Conservation (phyloP, 2,888 invertebrate genomes). For the Zeuzera pyrina region DNA sequence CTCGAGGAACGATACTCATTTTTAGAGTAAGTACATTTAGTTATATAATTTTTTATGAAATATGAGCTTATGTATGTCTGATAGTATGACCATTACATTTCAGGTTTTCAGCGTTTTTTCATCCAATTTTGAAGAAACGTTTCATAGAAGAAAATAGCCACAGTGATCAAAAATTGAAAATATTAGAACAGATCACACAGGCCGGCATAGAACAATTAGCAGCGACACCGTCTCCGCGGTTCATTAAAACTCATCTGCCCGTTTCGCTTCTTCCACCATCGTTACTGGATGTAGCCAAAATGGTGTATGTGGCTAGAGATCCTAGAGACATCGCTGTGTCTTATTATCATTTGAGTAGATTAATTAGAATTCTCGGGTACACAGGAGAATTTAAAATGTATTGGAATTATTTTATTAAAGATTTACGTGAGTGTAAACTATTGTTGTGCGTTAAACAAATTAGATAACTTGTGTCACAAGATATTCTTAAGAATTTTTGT, state of each 20-base stretch:
- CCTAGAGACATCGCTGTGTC: constrained; percentile 87
- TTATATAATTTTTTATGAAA: no score
- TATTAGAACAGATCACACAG: no score
- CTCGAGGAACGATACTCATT: constrained; percentile 76
- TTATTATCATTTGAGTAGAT: constrained; percentile 77
- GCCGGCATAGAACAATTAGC: no score
- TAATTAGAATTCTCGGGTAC: constrained; percentile 71
- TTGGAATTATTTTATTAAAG: constrained; percentile 75
- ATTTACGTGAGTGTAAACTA: constrained; percentile 69
- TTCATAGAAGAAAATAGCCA: no score
- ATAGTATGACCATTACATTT: not conserved
- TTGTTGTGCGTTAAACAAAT: not conserved
- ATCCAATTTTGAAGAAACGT: no score
- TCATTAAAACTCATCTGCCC: constrained; percentile 80
- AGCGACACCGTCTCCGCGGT: constrained; percentile 67
- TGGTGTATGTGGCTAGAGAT: constrained; percentile 84
- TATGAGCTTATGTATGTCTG: no score
- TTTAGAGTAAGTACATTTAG: constrained; percentile 71
- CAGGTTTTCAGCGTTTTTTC: not conserved
- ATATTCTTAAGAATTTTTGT: not conserved
- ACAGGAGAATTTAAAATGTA: constrained; percentile 71
- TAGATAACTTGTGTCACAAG: no score
- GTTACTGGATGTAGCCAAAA: constrained; percentile 57
- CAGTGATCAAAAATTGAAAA: no score
- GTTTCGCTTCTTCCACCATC: constrained; percentile 76